phyloP scores from a whole-genome alignment of 2,797 vertebrate species.

The Paramormyrops hopkinsi region DNA sequence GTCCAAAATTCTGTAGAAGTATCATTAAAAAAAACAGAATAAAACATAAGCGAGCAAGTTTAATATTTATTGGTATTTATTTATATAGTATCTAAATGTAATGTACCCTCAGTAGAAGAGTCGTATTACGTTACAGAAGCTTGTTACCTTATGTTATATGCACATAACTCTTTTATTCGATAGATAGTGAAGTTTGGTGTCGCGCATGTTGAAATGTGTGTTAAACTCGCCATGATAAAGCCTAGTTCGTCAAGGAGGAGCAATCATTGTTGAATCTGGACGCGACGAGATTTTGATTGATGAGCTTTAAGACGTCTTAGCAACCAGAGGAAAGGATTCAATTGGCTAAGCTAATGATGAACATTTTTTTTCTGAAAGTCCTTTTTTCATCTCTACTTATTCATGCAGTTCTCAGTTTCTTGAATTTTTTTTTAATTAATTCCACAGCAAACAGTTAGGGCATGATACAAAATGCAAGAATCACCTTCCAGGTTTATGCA shows the following conservation, averaged over 20 bases:
- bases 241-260: conserved; percentile 72
- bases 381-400: conserved; percentile 22
- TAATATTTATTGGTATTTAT: background rate
- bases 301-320: conserved; percentile 84
- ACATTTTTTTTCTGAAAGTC: conserved; percentile 32
- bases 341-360: conserved; percentile 47
- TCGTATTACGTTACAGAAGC: conserved; percentile 12
- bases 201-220: conserved; percentile 71
- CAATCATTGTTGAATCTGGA: conserved; percentile 75
- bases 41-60: background rate
- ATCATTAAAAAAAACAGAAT: background rate
- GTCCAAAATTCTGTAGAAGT: background rate
- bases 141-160: conserved; percentile 27
- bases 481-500: conserved; percentile 24
- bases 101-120: conserved; percentile 28
- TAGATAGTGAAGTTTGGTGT: conserved; percentile 50
- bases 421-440: background rate
- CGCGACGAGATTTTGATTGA: conserved; percentile 85
- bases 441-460: conserved; percentile 19
- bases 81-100: background rate
- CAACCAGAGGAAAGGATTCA: conserved; percentile 72
- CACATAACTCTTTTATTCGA: conserved; percentile 42
- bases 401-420: background rate
- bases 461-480: conserved; percentile 23
- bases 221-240: conserved; percentile 77